Evolutionary conservation across 2,888 invertebrate genomes (phyloP).

Genomic region (Drosophila pseudotalamancana): DNA sequence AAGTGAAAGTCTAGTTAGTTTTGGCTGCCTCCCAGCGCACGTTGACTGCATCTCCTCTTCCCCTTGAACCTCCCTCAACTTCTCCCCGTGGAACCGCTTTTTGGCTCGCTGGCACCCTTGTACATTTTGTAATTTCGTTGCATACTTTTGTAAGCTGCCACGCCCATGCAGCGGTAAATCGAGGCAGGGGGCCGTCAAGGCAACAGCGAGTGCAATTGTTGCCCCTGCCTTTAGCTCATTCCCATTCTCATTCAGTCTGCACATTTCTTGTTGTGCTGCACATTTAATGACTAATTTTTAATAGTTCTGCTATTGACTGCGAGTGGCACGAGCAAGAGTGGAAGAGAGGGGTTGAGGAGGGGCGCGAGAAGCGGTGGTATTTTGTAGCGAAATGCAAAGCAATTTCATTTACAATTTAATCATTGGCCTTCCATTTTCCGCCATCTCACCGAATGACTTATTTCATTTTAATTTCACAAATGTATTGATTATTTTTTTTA

Average conservation of each 20-base stretch:
- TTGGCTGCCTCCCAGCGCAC: slow-evolving; percentile 40
- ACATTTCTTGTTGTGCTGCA: slow-evolving; percentile 60
- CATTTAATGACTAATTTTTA: slow-evolving; percentile 77
- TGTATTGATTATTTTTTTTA: too few relatives aligned
- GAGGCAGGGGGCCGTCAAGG: slow-evolving; percentile 22
- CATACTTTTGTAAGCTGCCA: slow-evolving; percentile 63
- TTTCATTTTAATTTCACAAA: neutral
- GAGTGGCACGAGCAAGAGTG: neutral
- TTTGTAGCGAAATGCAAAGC: slow-evolving; percentile 14
- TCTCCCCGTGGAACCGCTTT: neutral
- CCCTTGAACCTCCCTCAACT: neutral
- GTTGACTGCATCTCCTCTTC: slow-evolving; percentile 23
- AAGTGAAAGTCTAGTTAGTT: slow-evolving; percentile 77
- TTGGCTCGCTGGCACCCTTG: slow-evolving; percentile 26
- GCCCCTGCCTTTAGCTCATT: slow-evolving; percentile 47
- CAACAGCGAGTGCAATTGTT: slow-evolving; percentile 45
- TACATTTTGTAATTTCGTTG: slow-evolving; percentile 74
- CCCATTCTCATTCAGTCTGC: slow-evolving; percentile 63
- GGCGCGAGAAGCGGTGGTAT: neutral
- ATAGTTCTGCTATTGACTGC: slow-evolving; percentile 55
- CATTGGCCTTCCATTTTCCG: slow-evolving; percentile 8
- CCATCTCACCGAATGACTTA: neutral
- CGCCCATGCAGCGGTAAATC: slow-evolving; percentile 29
- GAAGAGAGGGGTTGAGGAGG: neutral
- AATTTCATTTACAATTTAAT: slow-evolving; percentile 40